phyloP scores from a whole-genome alignment of 2,797 vertebrate species.

The Synanceia verrucosa region DNA sequence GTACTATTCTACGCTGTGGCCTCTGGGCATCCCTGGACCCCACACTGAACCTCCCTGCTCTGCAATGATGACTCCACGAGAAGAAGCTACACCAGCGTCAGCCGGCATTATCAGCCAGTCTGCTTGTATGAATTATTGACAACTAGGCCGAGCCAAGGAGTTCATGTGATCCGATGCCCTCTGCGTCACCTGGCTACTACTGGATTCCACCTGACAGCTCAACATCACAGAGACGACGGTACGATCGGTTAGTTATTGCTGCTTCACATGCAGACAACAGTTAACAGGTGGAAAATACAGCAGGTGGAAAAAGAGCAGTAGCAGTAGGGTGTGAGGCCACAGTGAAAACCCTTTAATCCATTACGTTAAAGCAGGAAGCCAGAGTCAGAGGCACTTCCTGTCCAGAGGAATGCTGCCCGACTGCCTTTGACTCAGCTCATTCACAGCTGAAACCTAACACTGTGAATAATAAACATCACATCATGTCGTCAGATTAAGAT shows the following conservation, averaged over 20 bases:
- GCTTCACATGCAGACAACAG: neutral
- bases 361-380: conserved; percentile 40
- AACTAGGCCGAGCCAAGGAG: conserved; percentile 45
- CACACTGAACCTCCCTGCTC: conserved; percentile 1
- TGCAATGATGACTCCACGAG: neutral
- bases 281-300: neutral
- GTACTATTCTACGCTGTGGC: neutral
- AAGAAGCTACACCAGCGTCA: conserved; percentile 19
- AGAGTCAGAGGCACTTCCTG: conserved; percentile 51
- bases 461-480: neutral
- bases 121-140: conserved; percentile 73
- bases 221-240: neutral
- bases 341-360: conserved; percentile 73
- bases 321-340: conserved; percentile 44
- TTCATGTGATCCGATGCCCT: conserved; percentile 66
- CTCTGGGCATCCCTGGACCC: conserved; percentile 13
- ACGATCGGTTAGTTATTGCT: neutral
- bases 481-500: neutral
- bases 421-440: conserved; percentile 3
- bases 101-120: conserved; percentile 21
- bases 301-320: conserved; percentile 17
- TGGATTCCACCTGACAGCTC: conserved; percentile 28
- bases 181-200: conserved; percentile 59
- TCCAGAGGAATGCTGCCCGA: conserved; percentile 43
- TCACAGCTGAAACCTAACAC: neutral